Evolutionary conservation across 1,140 invertebrate genomes (phyloP).

Genomic region (Drosophila prosaltans): DNA sequence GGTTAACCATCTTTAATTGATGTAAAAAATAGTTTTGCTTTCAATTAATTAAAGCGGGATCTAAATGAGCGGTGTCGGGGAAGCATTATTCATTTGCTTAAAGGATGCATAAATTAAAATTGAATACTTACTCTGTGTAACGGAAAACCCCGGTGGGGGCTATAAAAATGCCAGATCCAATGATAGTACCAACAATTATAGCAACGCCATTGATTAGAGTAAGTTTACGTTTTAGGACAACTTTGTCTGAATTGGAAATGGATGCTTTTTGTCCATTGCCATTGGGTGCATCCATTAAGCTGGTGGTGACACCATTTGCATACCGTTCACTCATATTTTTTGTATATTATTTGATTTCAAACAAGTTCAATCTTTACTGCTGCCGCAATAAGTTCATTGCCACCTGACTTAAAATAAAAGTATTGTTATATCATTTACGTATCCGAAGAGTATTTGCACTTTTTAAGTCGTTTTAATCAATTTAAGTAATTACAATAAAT

Average conservation of each 20-base stretch:
- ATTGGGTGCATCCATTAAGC: conserved; percentile 54
- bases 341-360: neutral
- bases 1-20: conserved; percentile 49
- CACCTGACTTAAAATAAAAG: neutral
- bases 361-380: neutral
- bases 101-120: neutral
- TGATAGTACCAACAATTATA: conserved; percentile 93
- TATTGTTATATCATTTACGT: neutral
- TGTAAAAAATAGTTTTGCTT: conserved; percentile 29
- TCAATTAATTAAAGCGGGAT: conserved; percentile 31
- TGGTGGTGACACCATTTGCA: conserved; percentile 74
- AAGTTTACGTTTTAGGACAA: conserved; percentile 91
- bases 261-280: conserved; percentile 29
- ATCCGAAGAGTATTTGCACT: neutral
- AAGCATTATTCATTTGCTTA: no score
- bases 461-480: neutral
- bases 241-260: conserved; percentile 70
- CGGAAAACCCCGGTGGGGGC: conserved; percentile 89
- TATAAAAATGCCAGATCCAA: conserved; percentile 93
- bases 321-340: conserved; percentile 70
- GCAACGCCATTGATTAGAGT: conserved; percentile 93
- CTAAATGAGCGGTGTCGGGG: no score
- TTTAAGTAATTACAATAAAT: no score
- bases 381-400: neutral
- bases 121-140: conserved; percentile 85